Percentiles rank a stretch among this genome's conserved stretches.
These are phyloP conservation scores for Bombus superbus DNA, from an alignment of 1,140 invertebrate genomes.

Conservation along the genomic window DNA sequence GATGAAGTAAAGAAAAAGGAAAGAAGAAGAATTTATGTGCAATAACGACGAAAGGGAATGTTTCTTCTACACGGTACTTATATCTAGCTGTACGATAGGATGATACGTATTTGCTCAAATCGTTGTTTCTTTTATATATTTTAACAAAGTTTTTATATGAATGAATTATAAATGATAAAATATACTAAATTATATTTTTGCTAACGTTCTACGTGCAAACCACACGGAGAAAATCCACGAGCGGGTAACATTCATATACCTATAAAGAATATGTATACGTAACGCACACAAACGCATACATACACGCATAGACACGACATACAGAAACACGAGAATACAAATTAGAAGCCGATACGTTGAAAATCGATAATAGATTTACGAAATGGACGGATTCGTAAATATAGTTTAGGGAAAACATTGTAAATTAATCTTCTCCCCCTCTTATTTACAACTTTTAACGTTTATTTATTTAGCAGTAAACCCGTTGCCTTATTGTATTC, in stretches of 20 bases:
- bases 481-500: conserved; percentile 76
- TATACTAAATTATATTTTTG: conserved; percentile 81
- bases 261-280: neutral
- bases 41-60: conserved; percentile 74
- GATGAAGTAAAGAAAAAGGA: conserved; percentile 36
- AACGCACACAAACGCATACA: neutral
- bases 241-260: conserved; percentile 9
- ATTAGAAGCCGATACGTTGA: conserved; percentile 13
- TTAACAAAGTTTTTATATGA: conserved; percentile 78
- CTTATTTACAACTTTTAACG: conserved; percentile 61
- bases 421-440: conserved; percentile 66
- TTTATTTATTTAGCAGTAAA: conserved; percentile 78
- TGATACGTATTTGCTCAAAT: conserved; percentile 79
- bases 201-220: conserved; percentile 68
- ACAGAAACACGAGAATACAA: neutral
- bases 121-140: conserved; percentile 81
- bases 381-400: conserved; percentile 44
- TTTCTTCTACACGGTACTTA: conserved; percentile 69
- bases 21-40: conserved; percentile 75
- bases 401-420: conserved; percentile 60
- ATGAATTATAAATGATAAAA: conserved; percentile 72
- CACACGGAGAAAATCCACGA: conserved; percentile 6
- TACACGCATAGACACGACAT: neutral
- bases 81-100: conserved; percentile 67
- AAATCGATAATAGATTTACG: conserved; percentile 42